phyloP scores from a whole-genome alignment of 2,113 vertebrate genomes.

The Caranx melampygus region DNA sequence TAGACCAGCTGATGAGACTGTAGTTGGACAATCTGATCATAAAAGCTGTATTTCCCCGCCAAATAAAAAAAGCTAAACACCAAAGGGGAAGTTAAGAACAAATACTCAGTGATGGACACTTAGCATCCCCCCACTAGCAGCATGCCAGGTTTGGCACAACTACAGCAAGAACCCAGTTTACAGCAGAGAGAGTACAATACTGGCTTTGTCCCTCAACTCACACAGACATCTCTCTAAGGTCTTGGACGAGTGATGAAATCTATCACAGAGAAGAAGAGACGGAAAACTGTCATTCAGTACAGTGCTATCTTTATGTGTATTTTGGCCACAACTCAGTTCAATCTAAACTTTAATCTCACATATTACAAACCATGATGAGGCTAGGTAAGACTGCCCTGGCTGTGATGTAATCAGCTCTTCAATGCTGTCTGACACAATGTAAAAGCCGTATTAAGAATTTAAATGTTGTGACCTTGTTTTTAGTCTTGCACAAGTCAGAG shows the following conservation, averaged over 20 bases:
- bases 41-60: conserved; percentile 19
- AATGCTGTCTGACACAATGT: neutral
- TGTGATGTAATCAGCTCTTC: neutral
- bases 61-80: conserved; percentile 32
- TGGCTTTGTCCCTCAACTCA: conserved; percentile 65
- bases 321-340: neutral
- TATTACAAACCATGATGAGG: neutral
- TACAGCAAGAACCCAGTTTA: conserved; percentile 64
- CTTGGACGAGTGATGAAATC: conserved; percentile 48
- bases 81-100: conserved; percentile 61
- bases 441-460: neutral
- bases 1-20: neutral
- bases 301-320: neutral
- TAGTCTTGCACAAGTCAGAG: conserved; percentile 48
- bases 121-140: conserved; percentile 52
- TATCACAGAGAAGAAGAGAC: conserved; percentile 3
- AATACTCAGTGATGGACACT: conserved; percentile 65
- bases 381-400: neutral
- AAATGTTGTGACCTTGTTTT: conserved; percentile 60
- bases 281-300: conserved; percentile 17
- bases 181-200: conserved; percentile 65
- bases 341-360: neutral
- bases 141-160: conserved; percentile 64
- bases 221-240: conserved; percentile 56
- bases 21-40: conserved; percentile 2